phyloP scores from a whole-genome alignment of 2,797 vertebrate species.

The Epinephelus malabaricus region DNA sequence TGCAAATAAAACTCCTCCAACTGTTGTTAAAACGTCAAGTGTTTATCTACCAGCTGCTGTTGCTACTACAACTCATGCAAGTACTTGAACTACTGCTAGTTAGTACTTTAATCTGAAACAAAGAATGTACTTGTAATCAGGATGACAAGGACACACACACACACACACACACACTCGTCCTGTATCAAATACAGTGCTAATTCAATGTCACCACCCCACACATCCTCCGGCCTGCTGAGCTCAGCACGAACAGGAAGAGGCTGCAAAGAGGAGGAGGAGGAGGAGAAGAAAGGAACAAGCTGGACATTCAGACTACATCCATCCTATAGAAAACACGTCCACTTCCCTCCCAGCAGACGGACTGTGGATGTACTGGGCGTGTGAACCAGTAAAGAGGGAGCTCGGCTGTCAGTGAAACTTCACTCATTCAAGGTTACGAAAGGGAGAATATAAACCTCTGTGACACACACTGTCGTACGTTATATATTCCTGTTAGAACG shows the following conservation, averaged over 20 bases:
- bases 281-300: not conserved
- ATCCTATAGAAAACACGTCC: not conserved
- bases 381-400: not conserved
- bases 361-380: not conserved
- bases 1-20: too few relatives aligned
- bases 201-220: slow-evolving; percentile 40
- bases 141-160: slow-evolving; percentile 24
- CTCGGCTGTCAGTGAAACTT: not conserved
- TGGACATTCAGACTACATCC: not conserved
- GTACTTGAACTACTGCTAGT: not conserved
- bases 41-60: not conserved
- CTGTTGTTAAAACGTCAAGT: not conserved
- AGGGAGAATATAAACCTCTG: not conserved
- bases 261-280: not conserved
- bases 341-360: too few relatives aligned
- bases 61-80: not conserved
- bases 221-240: slow-evolving; percentile 41
- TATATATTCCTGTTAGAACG: too few relatives aligned
- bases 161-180: slow-evolving; percentile 6
- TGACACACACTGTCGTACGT: not conserved
- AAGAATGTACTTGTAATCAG: slow-evolving; percentile 15
- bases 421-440: too few relatives aligned
- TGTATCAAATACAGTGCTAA: not conserved
- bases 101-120: slow-evolving; percentile 7
- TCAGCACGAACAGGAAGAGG: slow-evolving; percentile 45